Percentiles rank a stretch among this genome's conserved stretches.
These are phyloP conservation scores for Prosopocoilus inquinatus DNA, from an alignment of 2,888 invertebrate genomes.

Conservation along the genomic window DNA sequence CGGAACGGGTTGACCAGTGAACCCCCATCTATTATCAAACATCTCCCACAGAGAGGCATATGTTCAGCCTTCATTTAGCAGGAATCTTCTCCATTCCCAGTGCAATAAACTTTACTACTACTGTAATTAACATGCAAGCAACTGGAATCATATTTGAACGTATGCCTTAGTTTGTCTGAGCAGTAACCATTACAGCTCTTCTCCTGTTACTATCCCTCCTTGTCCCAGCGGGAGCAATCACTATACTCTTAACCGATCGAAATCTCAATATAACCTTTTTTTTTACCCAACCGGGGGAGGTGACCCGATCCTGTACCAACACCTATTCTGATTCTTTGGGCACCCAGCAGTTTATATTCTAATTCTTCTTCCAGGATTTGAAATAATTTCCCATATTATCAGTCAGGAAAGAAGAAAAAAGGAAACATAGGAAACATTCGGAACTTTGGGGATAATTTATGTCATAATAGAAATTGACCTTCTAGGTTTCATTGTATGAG, in stretches of 20 bases:
- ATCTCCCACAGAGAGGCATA: constrained; percentile 66
- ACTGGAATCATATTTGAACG: too few species aligned
- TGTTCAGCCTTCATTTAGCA: constrained; percentile 75
- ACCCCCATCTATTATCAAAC: constrained; percentile 59
- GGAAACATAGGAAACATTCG: constrained; percentile 74
- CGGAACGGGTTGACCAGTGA: too few species aligned
- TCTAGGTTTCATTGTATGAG: constrained; percentile 81
- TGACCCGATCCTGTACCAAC: constrained; percentile 61
- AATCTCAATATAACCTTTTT: constrained; percentile 68
- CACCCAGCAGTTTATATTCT: constrained; percentile 86
- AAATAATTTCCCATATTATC: too few species aligned
- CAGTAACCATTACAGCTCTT: constrained; percentile 51
- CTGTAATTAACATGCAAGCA: constrained; percentile 71
- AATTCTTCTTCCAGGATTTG: constrained; percentile 80
- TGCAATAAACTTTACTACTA: constrained; percentile 77
- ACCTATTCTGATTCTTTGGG: constrained; percentile 86
- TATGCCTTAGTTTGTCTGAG: constrained; percentile 72
- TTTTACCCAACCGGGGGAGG: constrained; percentile 68
- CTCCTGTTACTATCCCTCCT: constrained; percentile 68
- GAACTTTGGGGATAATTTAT: constrained; percentile 72
- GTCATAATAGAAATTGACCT: constrained; percentile 81
- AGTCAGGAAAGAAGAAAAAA: too few species aligned
- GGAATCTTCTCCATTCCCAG: constrained; percentile 74
- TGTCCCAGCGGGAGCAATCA: constrained; percentile 77
- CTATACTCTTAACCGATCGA: constrained; percentile 59